phyloP scores from a whole-genome alignment of 2,888 invertebrate species.

The Zygogramma bicolorata region DNA sequence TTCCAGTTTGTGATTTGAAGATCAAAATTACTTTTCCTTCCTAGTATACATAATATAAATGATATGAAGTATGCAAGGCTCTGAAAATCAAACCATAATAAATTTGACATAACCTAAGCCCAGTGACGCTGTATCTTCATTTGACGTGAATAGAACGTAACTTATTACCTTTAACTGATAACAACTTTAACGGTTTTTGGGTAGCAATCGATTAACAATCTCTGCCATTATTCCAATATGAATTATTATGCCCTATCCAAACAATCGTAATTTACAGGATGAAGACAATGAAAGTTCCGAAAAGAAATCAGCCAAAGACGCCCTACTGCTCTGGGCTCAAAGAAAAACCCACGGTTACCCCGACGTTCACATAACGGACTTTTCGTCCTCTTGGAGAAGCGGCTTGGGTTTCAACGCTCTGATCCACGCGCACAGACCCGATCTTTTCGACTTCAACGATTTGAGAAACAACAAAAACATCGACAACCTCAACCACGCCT shows the following conservation, averaged over 20 bases:
- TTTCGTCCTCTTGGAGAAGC: slow-evolving; percentile 94
- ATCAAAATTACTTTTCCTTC: no score
- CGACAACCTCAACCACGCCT: slow-evolving; percentile 97
- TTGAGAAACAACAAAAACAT: slow-evolving; percentile 87
- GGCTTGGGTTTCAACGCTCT: slow-evolving; percentile 98
- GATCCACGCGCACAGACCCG: slow-evolving; percentile 97
- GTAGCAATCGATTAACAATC: no score
- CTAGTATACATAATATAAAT: no score
- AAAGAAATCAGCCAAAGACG: slow-evolving; percentile 99
- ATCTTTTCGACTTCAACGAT: slow-evolving; percentile 89
- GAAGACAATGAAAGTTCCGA: slow-evolving; percentile 97
- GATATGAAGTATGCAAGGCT: no score
- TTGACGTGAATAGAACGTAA: no score
- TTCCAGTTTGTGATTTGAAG: no score
- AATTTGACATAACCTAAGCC: no score
- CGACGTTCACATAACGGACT: slow-evolving; percentile 89
- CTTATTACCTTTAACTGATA: no score
- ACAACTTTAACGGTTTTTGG: no score
- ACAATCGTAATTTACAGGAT: slow-evolving; percentile 72
- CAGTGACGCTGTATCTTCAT: no score
- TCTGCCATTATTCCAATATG: no score
- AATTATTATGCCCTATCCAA: neutral
- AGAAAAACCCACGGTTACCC: slow-evolving; percentile 96
- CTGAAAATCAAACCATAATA: no score
- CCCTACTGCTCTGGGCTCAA: slow-evolving; percentile 97